phyloP scores from a whole-genome alignment of 2,888 invertebrate species.

The Troides helena region DNA sequence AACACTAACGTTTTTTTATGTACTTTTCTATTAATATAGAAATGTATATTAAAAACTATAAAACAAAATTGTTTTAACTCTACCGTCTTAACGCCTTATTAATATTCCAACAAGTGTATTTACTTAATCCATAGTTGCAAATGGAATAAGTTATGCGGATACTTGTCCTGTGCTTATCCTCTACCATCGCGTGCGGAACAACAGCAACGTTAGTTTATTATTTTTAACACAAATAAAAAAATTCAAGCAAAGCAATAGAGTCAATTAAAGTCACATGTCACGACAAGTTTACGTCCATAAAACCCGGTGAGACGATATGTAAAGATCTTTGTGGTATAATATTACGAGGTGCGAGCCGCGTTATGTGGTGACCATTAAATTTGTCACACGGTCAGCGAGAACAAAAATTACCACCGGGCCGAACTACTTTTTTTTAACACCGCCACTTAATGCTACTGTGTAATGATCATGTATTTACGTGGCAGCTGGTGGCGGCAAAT shows the following conservation, averaged over 20 bases:
- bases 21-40: too few relatives aligned
- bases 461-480: slow-evolving; percentile 47
- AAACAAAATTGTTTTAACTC: too few relatives aligned
- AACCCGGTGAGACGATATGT: slow-evolving; percentile 18
- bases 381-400: slow-evolving; percentile 35
- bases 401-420: slow-evolving; percentile 40
- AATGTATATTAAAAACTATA: too few relatives aligned
- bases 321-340: slow-evolving; percentile 28
- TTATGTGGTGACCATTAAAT: slow-evolving; percentile 39
- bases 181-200: neutral
- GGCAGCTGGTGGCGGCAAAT: slow-evolving; percentile 42
- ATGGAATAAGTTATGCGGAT: neutral
- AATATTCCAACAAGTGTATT: neutral
- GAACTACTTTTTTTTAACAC: slow-evolving; percentile 39
- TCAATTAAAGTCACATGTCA: neutral
- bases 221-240: neutral
- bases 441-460: slow-evolving; percentile 45
- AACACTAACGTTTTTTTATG: too few relatives aligned
- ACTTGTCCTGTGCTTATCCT: neutral
- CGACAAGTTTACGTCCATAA: slow-evolving; percentile 11
- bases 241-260: neutral
- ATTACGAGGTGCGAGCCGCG: slow-evolving; percentile 28
- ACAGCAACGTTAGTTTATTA: neutral
- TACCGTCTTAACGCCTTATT: neutral
- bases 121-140: neutral